These are phyloP conservation scores for Anaspis maculata DNA, from an alignment of 2,888 invertebrate genomes.

Conservation along the genomic window DNA sequence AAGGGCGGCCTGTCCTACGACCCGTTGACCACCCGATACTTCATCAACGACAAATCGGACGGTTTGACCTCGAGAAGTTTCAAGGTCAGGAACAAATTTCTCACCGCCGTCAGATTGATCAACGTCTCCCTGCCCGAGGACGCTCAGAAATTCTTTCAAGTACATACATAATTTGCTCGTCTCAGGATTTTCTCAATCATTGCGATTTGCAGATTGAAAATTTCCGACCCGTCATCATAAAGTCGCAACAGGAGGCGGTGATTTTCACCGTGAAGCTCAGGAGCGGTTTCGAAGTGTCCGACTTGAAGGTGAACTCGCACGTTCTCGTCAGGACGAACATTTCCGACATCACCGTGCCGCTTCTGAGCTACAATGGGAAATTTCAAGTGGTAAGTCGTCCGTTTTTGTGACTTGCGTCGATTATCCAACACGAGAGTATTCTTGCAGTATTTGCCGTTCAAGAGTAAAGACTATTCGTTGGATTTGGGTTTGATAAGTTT, in stretches of 20 bases:
- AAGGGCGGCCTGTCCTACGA: slow-evolving; percentile 53
- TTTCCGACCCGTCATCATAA: slow-evolving; percentile 52
- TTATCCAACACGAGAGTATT: slow-evolving; percentile 5
- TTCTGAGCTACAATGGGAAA: slow-evolving; percentile 66
- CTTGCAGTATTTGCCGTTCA: slow-evolving; percentile 37
- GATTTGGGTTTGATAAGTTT: slow-evolving; percentile 60
- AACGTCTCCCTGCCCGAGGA: slow-evolving; percentile 59
- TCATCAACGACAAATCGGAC: slow-evolving; percentile 33
- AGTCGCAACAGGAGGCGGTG: slow-evolving; percentile 49
- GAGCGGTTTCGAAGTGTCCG: slow-evolving; percentile 42
- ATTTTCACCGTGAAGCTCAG: slow-evolving; percentile 52
- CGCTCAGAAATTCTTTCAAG: slow-evolving; percentile 53
- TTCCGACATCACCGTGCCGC: slow-evolving; percentile 60
- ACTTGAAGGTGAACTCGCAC: slow-evolving; percentile 53
- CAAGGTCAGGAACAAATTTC: slow-evolving; percentile 61
- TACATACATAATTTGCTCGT: slow-evolving; percentile 29
- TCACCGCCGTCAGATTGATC: slow-evolving; percentile 62
- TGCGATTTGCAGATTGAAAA: slow-evolving; percentile 47
- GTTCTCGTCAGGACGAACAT: slow-evolving; percentile 66
- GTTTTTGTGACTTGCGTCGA: background rate
- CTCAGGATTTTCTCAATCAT: background rate
- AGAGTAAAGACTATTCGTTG: slow-evolving; percentile 41
- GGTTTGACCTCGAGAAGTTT: slow-evolving; percentile 44
- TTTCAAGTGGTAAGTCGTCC: slow-evolving; percentile 47
- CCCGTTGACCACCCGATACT: slow-evolving; percentile 46